Conservation (phyloP, 2,797 vertebrate species). For the Malurus leucopterus region DNA sequence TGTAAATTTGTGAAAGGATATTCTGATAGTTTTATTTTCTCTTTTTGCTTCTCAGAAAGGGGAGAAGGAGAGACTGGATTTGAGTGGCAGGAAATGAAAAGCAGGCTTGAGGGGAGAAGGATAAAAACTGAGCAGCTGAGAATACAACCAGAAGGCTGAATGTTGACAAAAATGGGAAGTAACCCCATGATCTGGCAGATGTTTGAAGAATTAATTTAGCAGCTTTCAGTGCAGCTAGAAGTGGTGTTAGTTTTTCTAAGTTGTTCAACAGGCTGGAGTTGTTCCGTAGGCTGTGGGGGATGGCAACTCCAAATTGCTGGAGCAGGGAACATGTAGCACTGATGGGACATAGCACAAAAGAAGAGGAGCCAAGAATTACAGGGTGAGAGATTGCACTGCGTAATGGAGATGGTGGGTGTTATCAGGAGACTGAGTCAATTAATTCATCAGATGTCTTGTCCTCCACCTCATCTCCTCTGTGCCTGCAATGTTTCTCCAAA, state of each 20-base stretch:
- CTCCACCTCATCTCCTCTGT: background rate
- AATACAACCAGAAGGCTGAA: background rate
- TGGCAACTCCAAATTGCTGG: background rate
- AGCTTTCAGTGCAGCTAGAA: background rate
- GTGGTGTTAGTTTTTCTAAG: background rate
- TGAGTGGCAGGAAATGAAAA: slow-evolving; percentile 2
- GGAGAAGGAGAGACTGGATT: background rate
- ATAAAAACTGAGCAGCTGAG: background rate
- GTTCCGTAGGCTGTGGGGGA: background rate
- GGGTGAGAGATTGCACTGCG: background rate
- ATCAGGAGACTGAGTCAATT: background rate
- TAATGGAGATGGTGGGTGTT: background rate
- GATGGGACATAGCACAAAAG: background rate
- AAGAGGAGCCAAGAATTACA: background rate
- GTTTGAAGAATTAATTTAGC: background rate
- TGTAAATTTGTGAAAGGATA: background rate
- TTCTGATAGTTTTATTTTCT: background rate
- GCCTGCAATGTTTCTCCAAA: background rate
- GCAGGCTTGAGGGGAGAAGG: background rate
- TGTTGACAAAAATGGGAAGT: slow-evolving; percentile 12
- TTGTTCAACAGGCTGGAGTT: background rate
- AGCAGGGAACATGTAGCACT: background rate
- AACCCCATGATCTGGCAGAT: background rate
- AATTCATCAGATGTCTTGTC: background rate
- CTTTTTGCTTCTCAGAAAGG: background rate